Percentiles rank a stretch among this genome's conserved stretches.
These are phyloP conservation scores for Tachina grossa DNA, from an alignment of 2,888 invertebrate species.

Conservation along the genomic window DNA sequence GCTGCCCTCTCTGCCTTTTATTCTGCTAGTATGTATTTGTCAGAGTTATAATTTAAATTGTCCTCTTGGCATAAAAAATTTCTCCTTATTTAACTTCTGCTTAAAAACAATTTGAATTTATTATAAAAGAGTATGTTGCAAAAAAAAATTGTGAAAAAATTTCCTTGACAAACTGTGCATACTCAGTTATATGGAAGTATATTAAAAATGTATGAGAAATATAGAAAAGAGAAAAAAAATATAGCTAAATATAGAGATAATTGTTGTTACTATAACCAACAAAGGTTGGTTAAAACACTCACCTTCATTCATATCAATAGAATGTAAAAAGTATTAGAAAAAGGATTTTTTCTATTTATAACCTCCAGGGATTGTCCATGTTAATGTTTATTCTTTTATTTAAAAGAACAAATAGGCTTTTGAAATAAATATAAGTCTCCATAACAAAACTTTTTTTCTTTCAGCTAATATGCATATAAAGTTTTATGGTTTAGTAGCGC, in stretches of 20 bases:
- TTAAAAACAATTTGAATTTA: no score
- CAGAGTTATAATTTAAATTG: no score
- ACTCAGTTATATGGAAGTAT: background rate
- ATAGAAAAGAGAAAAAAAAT: background rate
- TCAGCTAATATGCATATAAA: background rate
- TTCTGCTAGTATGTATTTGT: no score
- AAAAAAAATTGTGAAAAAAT: no score
- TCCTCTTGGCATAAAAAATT: no score
- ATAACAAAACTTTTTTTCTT: background rate
- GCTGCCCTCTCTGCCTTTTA: no score
- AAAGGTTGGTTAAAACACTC: background rate
- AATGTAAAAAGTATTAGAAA: background rate
- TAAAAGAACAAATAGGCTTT: background rate
- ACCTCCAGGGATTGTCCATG: constrained; percentile 20
- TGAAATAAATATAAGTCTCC: background rate
- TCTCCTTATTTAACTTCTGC: no score
- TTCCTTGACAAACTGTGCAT: no score
- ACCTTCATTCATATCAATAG: no score
- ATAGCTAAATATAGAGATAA: constrained; percentile 29
- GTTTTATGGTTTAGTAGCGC: background rate
- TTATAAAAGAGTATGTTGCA: no score
- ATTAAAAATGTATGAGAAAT: constrained; percentile 55
- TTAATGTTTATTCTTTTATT: constrained; percentile 12
- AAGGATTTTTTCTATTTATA: no score
- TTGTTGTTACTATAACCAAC: constrained; percentile 19